Evolutionary conservation across 2,113 vertebrate species (phyloP), one percentile per base, ranked within the genome.

Genomic region (Poeciliopsis retropinna): DNA sequence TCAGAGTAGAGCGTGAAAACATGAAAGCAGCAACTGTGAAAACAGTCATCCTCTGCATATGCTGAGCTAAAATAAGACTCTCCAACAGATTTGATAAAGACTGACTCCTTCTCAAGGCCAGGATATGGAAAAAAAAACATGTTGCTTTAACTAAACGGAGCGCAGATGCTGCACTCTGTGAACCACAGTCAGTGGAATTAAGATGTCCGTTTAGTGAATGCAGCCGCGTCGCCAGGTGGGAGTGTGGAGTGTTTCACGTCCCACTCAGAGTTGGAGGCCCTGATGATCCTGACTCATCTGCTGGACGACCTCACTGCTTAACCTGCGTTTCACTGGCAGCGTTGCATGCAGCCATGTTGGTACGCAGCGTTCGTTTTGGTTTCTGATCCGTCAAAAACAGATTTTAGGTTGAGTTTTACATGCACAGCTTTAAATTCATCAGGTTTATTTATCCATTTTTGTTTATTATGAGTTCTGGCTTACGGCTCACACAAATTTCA

Each of bases 11-110:
- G 82, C 6, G 79, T 81, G 85, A 88, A 85, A 88, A 86, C 76
- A 32, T 64, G 66, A 77, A 76, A 76, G 83, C 69, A 83, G 78
- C 73, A 73, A 75, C 82, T 87, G 87, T 84, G 87, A 85, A 87
- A 88, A 81, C 82, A 2, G 77, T 87, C 90, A 75, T 69, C 85
- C 1, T 51, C 73, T 89, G 84, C 87, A 89, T 78, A 86, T 88
- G 90, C 75, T 73, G 30, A 1, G 64, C 79, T 90, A 32, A 89
- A 76, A 80, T 75, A 81, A 80, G 83, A 87, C 60, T 73, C 17
- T 37, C n/a, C n/a, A 12, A 4, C 74, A 67, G 57, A 51, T 78
- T 75, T 64, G 27, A 70, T 31, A 41, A 22, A 57, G n/a, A 3
- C 13, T 28, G 63, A 73, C 64, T 72, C 47, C 64, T 72, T 57